A percentile compares a stretch with the other conserved stretches of the same genome.
phyloP scores from a whole-genome alignment of 2,113 vertebrate species.

The Dicerorhinus sumatrensis region DNA sequence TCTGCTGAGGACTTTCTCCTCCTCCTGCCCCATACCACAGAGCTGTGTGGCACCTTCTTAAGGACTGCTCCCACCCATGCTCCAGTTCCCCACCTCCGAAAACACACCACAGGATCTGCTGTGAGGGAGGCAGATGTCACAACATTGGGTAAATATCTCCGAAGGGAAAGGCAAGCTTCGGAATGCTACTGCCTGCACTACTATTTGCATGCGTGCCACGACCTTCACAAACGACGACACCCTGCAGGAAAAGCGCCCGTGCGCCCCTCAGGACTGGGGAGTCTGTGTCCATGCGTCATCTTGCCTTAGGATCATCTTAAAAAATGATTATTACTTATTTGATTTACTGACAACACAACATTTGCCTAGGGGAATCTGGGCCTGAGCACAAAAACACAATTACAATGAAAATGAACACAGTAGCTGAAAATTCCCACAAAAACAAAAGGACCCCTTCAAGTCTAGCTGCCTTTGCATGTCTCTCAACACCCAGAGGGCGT shows the following conservation, averaged over 20 bases:
- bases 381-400: slow-evolving; percentile 17
- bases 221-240: neutral
- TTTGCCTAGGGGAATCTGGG: neutral
- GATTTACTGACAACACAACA: neutral
- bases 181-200: rapidly evolving
- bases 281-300: neutral
- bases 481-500: neutral
- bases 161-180: neutral
- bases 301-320: neutral
- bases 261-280: neutral
- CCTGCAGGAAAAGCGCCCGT: neutral
- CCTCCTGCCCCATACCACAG: rapidly evolving
- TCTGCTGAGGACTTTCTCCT: neutral
- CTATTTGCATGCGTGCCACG: neutral
- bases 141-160: rapidly evolving
- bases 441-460: neutral
- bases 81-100: neutral
- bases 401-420: neutral
- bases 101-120: neutral
- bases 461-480: neutral
- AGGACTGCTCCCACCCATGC: rapidly evolving
- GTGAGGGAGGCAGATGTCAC: neutral
- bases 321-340: neutral
- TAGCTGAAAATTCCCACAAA: neutral
- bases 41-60: neutral